Base-by-base conservation (phyloP, 2,797 vertebrate species). In the Chiroxiphia lanceolata region DNA sequence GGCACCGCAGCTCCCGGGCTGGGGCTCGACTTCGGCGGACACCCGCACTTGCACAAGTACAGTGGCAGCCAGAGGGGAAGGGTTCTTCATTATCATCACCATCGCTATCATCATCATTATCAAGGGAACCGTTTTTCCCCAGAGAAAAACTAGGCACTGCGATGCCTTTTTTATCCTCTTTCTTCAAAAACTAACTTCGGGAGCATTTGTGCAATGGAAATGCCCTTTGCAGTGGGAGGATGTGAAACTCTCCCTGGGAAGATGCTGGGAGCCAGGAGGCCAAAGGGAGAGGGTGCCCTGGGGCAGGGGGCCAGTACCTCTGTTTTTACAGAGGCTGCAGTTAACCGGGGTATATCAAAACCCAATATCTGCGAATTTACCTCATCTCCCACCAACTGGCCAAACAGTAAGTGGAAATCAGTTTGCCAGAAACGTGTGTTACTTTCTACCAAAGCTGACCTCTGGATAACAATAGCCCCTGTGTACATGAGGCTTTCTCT, bases 331-430 rank as follows among this genome's bases (percentile, higher is more conserved):
- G 81, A 54, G 53, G 19, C 53, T 64, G 40, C 34, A 31, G 27
- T 34, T 70, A n/a, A 31, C 6, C 8, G 31, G 2, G 8, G 2
- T 38, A 9, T 75, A 74, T 54, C 42, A 17, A 33, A 75, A 16
- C 3, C 1, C 1, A 0, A 0, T 25, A 5, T 17, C 53, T 63
- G 68, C 4, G 0, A 19, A 47, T 81, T 75, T 36, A 59, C 29
- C 26, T 83, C 33, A 5, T 50, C 27, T 51, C 8, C 56, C 25
- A 26, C 17, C 1, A 0, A 5, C 0, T 8, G 25, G 9, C 26
- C 31, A 23, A 75, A 50, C 6, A 70, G n/a, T 33, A 3, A 44
- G 20, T 10, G 27, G 18, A 59, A 90, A 71, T 31, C 29, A 9
- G 8, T 17, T 47, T 57, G 33, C 63, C 48, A 44, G 79, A 74